Percentiles rank a stretch among this genome's conserved stretches.
Conservation (phyloP, 2,888 invertebrate species). For the Meganola albula region DNA sequence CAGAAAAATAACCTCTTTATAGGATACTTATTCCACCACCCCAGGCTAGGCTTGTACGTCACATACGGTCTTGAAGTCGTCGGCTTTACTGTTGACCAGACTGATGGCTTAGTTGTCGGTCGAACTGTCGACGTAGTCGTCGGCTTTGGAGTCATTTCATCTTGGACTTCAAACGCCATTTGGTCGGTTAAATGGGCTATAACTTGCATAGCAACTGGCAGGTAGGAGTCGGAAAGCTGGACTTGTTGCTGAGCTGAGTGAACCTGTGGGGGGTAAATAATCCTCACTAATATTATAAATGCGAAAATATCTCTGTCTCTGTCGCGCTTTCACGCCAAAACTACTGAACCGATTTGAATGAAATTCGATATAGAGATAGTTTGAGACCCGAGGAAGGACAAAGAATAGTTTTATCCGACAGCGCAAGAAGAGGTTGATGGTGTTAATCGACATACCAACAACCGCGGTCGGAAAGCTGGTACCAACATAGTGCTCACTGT, state of each 20-base stretch:
- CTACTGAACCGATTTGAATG: too few species aligned
- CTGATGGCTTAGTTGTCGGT: conserved; percentile 21
- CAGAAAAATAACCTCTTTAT: conserved; percentile 42
- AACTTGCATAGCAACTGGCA: conserved; percentile 83
- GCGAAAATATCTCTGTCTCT: too few species aligned
- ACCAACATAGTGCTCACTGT: too few species aligned
- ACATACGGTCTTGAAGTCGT: conserved; percentile 31
- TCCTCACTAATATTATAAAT: too few species aligned
- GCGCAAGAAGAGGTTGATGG: too few species aligned
- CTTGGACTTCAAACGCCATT: conserved; percentile 75
- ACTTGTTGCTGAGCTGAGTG: conserved; percentile 64
- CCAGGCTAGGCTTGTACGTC: conserved; percentile 25
- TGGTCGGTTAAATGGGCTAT: conserved; percentile 79
- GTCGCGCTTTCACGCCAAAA: too few species aligned
- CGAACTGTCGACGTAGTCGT: conserved; percentile 21
- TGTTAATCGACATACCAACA: too few species aligned
- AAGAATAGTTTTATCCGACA: too few species aligned
- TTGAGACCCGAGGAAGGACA: too few species aligned
- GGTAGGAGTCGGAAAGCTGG: conserved; percentile 77
- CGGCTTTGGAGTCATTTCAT: conserved; percentile 45
- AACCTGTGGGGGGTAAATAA: too few species aligned
- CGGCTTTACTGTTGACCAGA: conserved; percentile 36
- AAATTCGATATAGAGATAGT: too few species aligned
- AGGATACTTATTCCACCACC: conserved; percentile 45
- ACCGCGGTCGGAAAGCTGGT: too few species aligned